Evolutionary conservation across 2,113 vertebrate genomes (phyloP), one percentile per base, ranked within the genome.

Genomic region (Ibidorhyncha struthersii): DNA sequence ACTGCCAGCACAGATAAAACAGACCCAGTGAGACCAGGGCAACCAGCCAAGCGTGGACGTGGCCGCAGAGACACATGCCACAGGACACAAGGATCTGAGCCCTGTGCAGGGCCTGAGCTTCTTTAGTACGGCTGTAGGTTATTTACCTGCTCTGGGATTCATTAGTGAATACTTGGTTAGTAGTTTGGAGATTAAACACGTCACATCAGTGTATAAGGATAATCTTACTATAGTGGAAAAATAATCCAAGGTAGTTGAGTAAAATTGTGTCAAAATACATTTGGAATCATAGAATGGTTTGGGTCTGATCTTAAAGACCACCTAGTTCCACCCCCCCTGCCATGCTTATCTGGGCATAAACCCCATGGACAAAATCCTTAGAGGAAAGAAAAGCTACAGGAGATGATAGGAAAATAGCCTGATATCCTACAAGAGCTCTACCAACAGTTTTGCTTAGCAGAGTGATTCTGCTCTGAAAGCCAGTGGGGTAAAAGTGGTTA

Each of bases 1-100:
- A 69, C n/a, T n/a, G 40, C 58, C 77, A 71, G 40, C n/a, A 49
- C 17, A 50, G 72, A 30, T 40, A 82, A 67, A 87, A 29, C 18
- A 70, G 47, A 36, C 29, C 47, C 65, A 38, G 41, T 2, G 47
- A 91, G 77, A 65, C 14, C 81, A 71, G 12, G 69, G 52, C 65
- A 71, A 56, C 38, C 45, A 41, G 78, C 73, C 88, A 74, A 34
- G 26, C 3, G 38, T 55, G 47, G n/a, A 58, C 3, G 5, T 81
- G 65, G 81, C 63, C 6, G 1, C 22, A 36, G 77, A 53, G 27
- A 16, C 11, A 82, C 47, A 20, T 1, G 1, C 19, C 78, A 69
- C 15, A 49, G 36, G 32, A n/a, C 0, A 0, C 53, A 26, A 10
- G 29, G 47, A 16, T 34, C 21, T 0, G 4, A 86, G 73, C 19